Conservation (phyloP, 1,140 invertebrate genomes). For the Maniola jurtina region DNA sequence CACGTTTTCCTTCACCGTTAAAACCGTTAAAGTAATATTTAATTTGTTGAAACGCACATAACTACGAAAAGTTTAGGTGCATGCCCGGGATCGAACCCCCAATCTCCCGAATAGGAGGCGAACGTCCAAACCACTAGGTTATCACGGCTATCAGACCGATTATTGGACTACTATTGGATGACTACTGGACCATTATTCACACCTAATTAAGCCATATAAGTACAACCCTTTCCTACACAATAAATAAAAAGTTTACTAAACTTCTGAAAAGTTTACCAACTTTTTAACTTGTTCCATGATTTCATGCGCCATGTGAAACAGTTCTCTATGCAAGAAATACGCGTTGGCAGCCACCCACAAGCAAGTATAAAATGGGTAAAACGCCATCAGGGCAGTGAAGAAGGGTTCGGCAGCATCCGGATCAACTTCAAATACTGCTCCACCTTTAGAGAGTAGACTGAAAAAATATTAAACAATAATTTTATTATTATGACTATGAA, state of each 20-base stretch:
- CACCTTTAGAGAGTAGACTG: slow-evolving; percentile 59
- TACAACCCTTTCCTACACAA: background rate
- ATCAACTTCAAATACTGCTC: slow-evolving; percentile 50
- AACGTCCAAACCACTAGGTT: no score
- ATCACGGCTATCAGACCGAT: no score
- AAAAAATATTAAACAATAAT: slow-evolving; percentile 12
- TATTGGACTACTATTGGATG: no score
- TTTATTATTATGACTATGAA: background rate
- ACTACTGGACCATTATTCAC: no score
- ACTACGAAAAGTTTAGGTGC: no score
- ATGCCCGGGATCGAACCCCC: no score
- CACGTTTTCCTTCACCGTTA: no score
- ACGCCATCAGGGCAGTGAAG: slow-evolving; percentile 45
- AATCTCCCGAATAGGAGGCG: no score
- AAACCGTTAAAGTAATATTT: no score
- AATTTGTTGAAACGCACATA: no score
- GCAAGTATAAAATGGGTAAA: slow-evolving; percentile 50
- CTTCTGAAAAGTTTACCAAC: slow-evolving; percentile 34
- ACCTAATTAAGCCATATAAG: no score
- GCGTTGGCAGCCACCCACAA: slow-evolving; percentile 49
- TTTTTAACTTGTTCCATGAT: slow-evolving; percentile 45
- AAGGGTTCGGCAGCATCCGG: slow-evolving; percentile 56
- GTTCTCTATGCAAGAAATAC: slow-evolving; percentile 49
- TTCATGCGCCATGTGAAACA: slow-evolving; percentile 49
- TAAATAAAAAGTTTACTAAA: background rate